These are phyloP conservation scores for Premnoplex brunnescens DNA, from an alignment of 2,797 vertebrate genomes.

Conservation along the genomic window DNA sequence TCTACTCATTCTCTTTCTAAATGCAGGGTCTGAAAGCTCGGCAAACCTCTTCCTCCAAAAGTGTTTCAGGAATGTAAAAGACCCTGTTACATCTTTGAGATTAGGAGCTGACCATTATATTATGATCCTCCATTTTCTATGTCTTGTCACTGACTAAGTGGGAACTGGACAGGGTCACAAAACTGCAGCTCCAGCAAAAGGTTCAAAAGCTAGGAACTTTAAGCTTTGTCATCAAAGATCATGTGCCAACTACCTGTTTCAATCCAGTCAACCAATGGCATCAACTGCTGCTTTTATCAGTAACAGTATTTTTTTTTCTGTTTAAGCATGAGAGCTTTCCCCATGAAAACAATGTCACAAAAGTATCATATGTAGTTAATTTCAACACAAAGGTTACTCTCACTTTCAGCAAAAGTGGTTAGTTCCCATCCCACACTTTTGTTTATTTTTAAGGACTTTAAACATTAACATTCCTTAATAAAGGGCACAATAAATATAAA, in stretches of 20 bases:
- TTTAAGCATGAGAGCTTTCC: not conserved
- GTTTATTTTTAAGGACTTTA: not conserved
- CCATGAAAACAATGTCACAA: conserved; percentile 14
- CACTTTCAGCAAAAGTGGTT: conserved; percentile 16
- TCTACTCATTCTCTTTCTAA: not conserved
- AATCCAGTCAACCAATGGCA: not conserved
- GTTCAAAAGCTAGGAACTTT: not conserved
- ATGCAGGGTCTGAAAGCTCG: not conserved
- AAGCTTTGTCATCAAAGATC: not conserved
- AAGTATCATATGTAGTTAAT: not conserved
- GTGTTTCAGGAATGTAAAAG: not conserved
- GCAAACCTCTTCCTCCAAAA: not conserved
- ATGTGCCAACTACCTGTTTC: not conserved
- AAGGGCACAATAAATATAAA: conserved; percentile 37
- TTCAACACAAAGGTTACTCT: not conserved
- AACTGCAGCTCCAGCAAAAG: not conserved
- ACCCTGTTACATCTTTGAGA: not conserved
- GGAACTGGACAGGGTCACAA: not conserved
- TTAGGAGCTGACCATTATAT: not conserved
- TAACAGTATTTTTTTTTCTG: not conserved
- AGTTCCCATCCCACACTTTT: not conserved
- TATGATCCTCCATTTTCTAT: not conserved
- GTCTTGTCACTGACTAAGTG: not conserved
- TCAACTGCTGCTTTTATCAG: not conserved
- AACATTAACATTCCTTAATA: conserved; percentile 39